These are phyloP conservation scores for Cacatua alba DNA, from an alignment of 2,113 vertebrate species.

Conservation along the genomic window DNA sequence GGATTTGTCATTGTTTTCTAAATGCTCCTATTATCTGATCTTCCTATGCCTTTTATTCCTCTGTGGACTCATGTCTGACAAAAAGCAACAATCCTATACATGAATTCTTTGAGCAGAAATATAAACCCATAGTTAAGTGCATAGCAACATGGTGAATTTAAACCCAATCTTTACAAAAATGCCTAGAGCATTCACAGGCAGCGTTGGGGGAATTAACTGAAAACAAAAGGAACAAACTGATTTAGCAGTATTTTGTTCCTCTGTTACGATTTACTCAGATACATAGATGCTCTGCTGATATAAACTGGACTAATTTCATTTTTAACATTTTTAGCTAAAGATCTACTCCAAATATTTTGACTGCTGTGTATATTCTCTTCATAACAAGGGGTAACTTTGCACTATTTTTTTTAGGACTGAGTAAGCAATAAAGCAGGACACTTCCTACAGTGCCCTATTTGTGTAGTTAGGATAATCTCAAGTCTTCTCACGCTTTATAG, in stretches of 20 bases:
- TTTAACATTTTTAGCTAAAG: background rate
- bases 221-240: conserved; percentile 18
- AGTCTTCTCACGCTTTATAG: background rate
- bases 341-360: background rate
- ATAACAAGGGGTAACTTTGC: background rate
- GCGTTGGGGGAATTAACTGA: background rate
- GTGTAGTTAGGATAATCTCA: conserved; percentile 9
- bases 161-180: conserved; percentile 5
- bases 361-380: background rate
- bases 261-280: background rate
- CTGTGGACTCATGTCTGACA: background rate
- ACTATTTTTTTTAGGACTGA: background rate
- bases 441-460: background rate
- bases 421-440: background rate
- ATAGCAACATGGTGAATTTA: conserved; percentile 26
- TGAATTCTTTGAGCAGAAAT: background rate
- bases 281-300: background rate
- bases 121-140: conserved; percentile 6
- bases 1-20: conserved; percentile 32
- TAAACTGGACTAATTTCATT: background rate
- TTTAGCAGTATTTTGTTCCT: background rate
- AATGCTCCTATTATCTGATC: conserved; percentile 8
- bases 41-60: conserved; percentile 28
- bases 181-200: background rate
- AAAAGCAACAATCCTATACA: background rate